These are phyloP conservation scores for Capitulum mitella DNA, from an alignment of 2,888 invertebrate genomes.

Conservation along the genomic window DNA sequence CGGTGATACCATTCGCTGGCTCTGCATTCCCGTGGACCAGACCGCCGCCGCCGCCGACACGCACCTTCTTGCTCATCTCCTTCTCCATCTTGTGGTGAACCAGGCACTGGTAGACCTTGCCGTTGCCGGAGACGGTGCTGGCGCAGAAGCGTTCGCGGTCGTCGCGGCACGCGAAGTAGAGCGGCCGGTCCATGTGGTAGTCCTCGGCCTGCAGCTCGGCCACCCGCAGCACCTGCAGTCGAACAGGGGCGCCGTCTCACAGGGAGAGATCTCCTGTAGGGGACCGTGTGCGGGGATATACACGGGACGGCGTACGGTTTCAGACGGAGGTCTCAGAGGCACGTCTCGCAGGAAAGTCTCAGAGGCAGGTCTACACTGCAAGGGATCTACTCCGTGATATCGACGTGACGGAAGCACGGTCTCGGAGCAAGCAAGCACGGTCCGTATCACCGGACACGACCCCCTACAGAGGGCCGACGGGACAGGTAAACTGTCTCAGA, in stretches of 20 bases:
- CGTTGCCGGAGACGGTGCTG: conserved; percentile 65
- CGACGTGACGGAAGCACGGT: too few relatives aligned
- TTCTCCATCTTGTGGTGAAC: conserved; percentile 70
- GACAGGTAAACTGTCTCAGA: too few relatives aligned
- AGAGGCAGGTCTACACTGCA: too few relatives aligned
- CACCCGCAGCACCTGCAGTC: conserved; percentile 51
- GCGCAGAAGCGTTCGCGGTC: conserved; percentile 64
- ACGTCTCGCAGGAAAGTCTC: neutral
- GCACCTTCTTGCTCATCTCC: conserved; percentile 50
- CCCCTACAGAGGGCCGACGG: too few relatives aligned
- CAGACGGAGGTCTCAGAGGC: too few relatives aligned
- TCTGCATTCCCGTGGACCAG: too few relatives aligned
- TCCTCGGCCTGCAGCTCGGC: conserved; percentile 85
- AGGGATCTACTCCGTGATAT: too few relatives aligned
- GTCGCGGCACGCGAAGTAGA: conserved; percentile 79
- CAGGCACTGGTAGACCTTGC: conserved; percentile 81
- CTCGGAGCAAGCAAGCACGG: too few relatives aligned
- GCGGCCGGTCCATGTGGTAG: conserved; percentile 75
- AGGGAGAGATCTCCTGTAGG: too few relatives aligned
- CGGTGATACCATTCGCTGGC: too few relatives aligned
- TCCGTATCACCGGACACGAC: too few relatives aligned
- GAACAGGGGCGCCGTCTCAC: too few relatives aligned
- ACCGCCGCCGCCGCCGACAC: conserved; percentile 17
- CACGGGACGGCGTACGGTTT: neutral
- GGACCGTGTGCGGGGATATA: neutral